phyloP scores from a whole-genome alignment of 2,888 invertebrate species.

The Drosophila villosipedis region DNA sequence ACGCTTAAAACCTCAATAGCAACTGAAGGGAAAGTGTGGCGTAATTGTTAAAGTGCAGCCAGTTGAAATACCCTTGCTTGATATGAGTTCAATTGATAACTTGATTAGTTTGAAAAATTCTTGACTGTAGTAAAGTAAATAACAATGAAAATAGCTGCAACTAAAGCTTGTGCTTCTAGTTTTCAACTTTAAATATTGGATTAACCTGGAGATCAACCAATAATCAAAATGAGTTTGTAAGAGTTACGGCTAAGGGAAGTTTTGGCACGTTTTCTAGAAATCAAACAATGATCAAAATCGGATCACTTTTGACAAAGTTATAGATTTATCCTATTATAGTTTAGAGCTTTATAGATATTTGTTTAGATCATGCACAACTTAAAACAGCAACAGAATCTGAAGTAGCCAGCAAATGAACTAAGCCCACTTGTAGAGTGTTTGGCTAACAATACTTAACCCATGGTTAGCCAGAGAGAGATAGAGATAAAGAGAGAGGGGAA shows the following conservation, averaged over 20 bases:
- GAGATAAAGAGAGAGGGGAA: not conserved
- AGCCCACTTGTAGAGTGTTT: conserved; percentile 32
- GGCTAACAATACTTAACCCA: conserved; percentile 42
- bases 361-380: not conserved
- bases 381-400: not conserved
- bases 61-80: not conserved
- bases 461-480: conserved; percentile 23
- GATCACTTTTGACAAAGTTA: not conserved
- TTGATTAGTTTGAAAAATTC: not conserved
- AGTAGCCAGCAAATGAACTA: conserved; percentile 15
- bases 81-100: not conserved
- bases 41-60: not conserved
- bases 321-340: rapidly evolving
- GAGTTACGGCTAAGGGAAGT: too few species aligned
- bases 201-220: too few species aligned
- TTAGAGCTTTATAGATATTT: not conserved
- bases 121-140: rapidly evolving
- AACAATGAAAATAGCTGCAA: not conserved
- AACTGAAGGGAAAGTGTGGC: not conserved
- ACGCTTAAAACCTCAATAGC: conserved; percentile 12
- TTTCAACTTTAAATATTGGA: too few species aligned
- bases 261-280: too few species aligned
- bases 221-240: too few species aligned
- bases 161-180: not conserved
- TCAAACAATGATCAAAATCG: too few species aligned